phyloP scores from a whole-genome alignment of 2,113 vertebrate species.

The Lontra canadensis region DNA sequence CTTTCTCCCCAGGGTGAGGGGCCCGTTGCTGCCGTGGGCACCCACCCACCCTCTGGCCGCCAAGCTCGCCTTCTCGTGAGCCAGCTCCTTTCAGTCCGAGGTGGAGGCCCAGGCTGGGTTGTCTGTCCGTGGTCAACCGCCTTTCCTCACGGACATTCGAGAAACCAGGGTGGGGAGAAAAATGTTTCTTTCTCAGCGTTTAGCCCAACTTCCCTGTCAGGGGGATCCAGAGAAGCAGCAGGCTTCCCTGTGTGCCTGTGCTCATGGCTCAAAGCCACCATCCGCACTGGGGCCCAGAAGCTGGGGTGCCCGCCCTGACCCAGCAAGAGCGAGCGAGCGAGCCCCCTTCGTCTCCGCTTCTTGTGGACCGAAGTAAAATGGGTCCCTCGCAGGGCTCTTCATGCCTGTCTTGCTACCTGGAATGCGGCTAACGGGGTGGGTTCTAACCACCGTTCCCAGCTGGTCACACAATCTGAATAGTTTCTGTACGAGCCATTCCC shows the following conservation, averaged over 20 bases:
- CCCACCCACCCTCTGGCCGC: not conserved
- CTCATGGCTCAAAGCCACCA: not conserved
- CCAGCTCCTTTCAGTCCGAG: not conserved
- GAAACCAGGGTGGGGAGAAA: not conserved
- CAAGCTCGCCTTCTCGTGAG: not conserved
- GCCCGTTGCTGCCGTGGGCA: not conserved
- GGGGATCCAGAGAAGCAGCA: not conserved
- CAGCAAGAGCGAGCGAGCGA: too few relatives aligned
- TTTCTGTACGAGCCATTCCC: not conserved
- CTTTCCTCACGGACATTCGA: not conserved
- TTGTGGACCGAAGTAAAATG: not conserved
- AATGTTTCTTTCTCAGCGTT: not conserved
- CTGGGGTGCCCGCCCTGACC: not conserved
- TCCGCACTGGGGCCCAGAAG: not conserved
- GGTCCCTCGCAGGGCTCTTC: not conserved
- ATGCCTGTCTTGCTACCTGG: not conserved
- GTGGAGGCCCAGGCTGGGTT: not conserved
- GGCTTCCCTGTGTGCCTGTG: not conserved
- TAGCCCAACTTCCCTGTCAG: not conserved
- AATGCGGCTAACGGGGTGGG: not conserved
- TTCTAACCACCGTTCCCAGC: not conserved
- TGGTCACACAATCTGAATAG: not conserved
- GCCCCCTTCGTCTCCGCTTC: not conserved
- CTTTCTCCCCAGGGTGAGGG: not conserved
- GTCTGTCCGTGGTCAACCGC: not conserved